Evolutionary conservation across 2,113 vertebrate species (phyloP), one percentile per base, ranked within the genome.

Genomic region (Rhynchopsitta pachyrhyncha): DNA sequence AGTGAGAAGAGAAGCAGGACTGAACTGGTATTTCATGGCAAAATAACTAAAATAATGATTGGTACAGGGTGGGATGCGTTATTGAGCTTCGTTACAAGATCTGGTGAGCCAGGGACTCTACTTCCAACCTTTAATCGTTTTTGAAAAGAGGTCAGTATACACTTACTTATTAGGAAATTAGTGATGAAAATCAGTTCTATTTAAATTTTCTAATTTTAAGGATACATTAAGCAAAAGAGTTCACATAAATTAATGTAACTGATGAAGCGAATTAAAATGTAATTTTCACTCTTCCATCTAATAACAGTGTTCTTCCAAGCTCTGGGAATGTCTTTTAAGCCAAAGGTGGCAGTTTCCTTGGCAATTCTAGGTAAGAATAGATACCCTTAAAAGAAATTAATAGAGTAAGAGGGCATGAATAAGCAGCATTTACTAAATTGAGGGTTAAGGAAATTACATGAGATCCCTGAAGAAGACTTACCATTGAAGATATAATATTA

Each of bases 171-270:
- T 59, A 79, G 46, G 67, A 93, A 97, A 71, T 84, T 79, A 82
- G 79, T 71, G 13, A 75, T 49, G 62, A 93, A 95, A 88, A 92
- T 39, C n/a, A 84, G 55, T 88, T 87, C 85, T 71, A 57, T 89
- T 95, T 89, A 95, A 95, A 90, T 46, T 80, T 93, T 82, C 69
- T 87, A 70, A 86, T 86, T 92, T 96, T 82, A 94, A 95, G 88
- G 88, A 95, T 91, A 88, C 92, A 95, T 71, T 39, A 31, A 75
- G 70, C 31, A 66, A 66, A 79, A 84, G 50, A 70, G 24, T 75
- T 90, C 93, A 87, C 64, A 80, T 96, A 91, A 97, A 96, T 97
- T 88, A 94, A 96, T n/a, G 69, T 77, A 95, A 94, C 70, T 87
- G 91, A 96, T 67, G 60, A 67, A 93, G 39, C 6, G 90, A 97